These are phyloP conservation scores for Decapterus maruadsi DNA, from an alignment of 2,797 vertebrate genomes.

Conservation along the genomic window DNA sequence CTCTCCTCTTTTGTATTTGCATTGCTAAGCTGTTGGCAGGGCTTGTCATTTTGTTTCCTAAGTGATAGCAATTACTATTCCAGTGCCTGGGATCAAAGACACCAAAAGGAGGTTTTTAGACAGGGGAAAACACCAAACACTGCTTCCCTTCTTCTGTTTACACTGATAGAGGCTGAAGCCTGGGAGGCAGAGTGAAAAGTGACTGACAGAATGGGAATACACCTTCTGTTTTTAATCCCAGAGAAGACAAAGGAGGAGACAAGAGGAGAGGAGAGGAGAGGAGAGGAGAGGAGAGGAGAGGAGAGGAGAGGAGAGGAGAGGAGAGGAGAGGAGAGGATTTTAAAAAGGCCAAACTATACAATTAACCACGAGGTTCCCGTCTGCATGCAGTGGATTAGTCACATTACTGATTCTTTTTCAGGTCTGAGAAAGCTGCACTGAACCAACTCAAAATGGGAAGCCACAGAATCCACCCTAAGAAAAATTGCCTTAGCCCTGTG, in stretches of 20 bases:
- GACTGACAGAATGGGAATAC: slow-evolving; percentile 81
- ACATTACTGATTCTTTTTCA: slow-evolving; percentile 75
- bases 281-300: slow-evolving; percentile 6
- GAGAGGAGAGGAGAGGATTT: slow-evolving; percentile 22
- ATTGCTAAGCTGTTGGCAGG: slow-evolving; percentile 67
- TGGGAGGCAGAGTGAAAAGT: slow-evolving; percentile 52
- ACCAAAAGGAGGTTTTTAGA: slow-evolving; percentile 73
- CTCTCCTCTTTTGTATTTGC: slow-evolving; percentile 64
- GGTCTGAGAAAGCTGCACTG: slow-evolving; percentile 53
- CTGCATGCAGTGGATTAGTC: slow-evolving; percentile 76
- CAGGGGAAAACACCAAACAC: slow-evolving; percentile 70
- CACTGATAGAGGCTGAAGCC: slow-evolving; percentile 71
- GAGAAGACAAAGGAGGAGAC: slow-evolving; percentile 9
- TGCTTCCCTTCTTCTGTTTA: slow-evolving; percentile 74
- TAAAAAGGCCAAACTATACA: slow-evolving; percentile 56
- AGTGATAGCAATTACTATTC: slow-evolving; percentile 80
- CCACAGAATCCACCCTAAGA: no score
- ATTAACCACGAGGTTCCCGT: slow-evolving; percentile 58
- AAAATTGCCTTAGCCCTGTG: no score
- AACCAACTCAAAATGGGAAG: no score
- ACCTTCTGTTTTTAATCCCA: slow-evolving; percentile 70
- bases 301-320: slow-evolving; percentile 17
- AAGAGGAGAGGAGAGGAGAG: slow-evolving; percentile 15
- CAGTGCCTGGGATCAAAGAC: slow-evolving; percentile 76
- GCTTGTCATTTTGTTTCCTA: slow-evolving; percentile 77